Evolutionary conservation across 2,113 vertebrate genomes (phyloP), one percentile per base, ranked within the genome.

Genomic region (Procavia capensis): DNA sequence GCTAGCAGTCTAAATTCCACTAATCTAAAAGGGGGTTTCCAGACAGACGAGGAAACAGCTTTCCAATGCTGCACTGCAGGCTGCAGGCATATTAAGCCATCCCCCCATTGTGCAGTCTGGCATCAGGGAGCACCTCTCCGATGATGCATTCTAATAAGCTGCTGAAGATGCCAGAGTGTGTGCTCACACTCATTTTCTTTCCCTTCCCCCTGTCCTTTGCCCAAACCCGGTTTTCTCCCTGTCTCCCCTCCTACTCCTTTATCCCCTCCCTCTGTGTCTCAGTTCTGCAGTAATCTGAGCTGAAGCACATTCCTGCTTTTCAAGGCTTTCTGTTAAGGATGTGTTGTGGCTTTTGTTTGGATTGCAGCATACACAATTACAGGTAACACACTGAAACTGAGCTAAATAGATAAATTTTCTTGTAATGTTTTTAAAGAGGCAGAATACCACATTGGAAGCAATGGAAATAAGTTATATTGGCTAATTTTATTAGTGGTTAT

Each of bases 261-360:
- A 92, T 89, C 97, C 94, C 92, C 97, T 96, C 96, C 97, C 96
- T 95, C 96, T 83, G 75, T 91, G 96, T 96, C 96, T 96, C 95
- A 83, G 93, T 93, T 96, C 96, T 96, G 97, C 98, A 86, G 89
- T 95, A 84, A 90, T 59, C 88, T 7, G 91, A 88, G 87, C 96
- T 95, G 95, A 93, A 91, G 96, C 97, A 94, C 97, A 97, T 95
- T 96, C 96, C 97, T 95, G 96, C 97, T 88, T 91, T 96, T 91
- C 97, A 90, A 96, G 95, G 93, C 96, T 96, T 97, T 97, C 95
- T 92, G 90, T 90, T 97, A 91, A 93, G 97, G 97, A 96, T 97
- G 84, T 94, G 61, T 82, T 96, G 90, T 96, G 97, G 98, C 98
- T 98, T 98, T 98, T 98, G 97, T 98, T 95, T 94, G 97, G 97